Evolutionary conservation across 2,888 invertebrate species (phyloP).

Genomic region (Dynastes hyllus): DNA sequence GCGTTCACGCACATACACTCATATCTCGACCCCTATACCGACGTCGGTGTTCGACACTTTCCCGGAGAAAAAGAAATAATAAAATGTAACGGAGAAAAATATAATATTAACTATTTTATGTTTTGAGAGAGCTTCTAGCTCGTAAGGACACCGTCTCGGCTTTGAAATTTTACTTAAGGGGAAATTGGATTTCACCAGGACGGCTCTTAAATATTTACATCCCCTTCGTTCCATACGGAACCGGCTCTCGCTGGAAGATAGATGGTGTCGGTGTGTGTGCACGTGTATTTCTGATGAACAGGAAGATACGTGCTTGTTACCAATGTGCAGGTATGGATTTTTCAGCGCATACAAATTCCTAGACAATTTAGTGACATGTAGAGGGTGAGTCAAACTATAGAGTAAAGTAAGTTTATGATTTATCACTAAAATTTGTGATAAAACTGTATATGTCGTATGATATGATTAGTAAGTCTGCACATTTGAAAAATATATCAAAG

Average conservation of each 20-base stretch:
- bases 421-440: too few relatives aligned
- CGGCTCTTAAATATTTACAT: constrained; percentile 46
- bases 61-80: constrained; percentile 29
- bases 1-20: background rate
- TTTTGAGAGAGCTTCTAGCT: constrained; percentile 41
- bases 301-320: constrained; percentile 19
- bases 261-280: constrained; percentile 13
- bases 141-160: constrained; percentile 42
- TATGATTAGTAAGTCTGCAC: too few relatives aligned
- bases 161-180: constrained; percentile 48
- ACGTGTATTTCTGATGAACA: constrained; percentile 33
- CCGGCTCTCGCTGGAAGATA: background rate
- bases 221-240: constrained; percentile 16
- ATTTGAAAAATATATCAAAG: too few relatives aligned
- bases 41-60: background rate
- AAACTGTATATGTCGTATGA: too few relatives aligned
- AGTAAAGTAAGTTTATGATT: too few relatives aligned
- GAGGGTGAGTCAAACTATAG: too few relatives aligned
- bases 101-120: constrained; percentile 48
- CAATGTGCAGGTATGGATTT: background rate
- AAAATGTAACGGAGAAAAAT: constrained; percentile 44
- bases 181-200: constrained; percentile 42
- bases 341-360: too few relatives aligned
- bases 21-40: background rate
- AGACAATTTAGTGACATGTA: too few relatives aligned